A percentile compares a stretch with the other conserved stretches of the same genome.
These are phyloP conservation scores for Cephus pygmeus DNA, from an alignment of 2,888 invertebrate species.

Conservation along the genomic window DNA sequence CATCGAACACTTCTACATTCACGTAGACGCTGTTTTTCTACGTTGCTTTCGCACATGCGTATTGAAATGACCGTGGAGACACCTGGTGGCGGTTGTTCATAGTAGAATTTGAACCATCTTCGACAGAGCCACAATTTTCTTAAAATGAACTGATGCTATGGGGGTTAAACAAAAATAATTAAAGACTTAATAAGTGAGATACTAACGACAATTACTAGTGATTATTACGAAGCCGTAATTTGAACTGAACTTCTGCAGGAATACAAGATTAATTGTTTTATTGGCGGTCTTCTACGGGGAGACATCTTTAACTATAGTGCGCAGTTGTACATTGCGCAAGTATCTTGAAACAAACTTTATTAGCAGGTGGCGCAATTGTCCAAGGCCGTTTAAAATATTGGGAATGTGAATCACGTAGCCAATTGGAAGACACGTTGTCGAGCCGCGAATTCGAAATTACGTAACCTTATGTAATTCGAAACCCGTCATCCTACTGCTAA, in stretches of 20 bases:
- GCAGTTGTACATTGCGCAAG: background rate
- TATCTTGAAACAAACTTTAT: background rate
- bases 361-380: constrained; percentile 21
- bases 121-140: background rate
- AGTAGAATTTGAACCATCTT: background rate
- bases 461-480: constrained; percentile 27
- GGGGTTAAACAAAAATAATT: background rate
- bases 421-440: background rate
- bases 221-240: background rate
- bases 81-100: background rate
- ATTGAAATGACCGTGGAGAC: background rate
- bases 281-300: background rate
- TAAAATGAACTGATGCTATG: background rate
- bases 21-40: background rate
- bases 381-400: constrained; percentile 22
- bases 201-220: background rate
- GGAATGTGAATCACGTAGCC: constrained; percentile 2
- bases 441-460: constrained; percentile 16
- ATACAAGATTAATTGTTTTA: background rate
- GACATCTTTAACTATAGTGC: background rate
- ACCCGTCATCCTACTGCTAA: background rate
- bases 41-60: background rate
- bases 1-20: background rate
- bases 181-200: background rate
- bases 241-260: background rate